Percentiles rank a stretch among this genome's conserved stretches.
These are phyloP conservation scores for Neoaliturus tenellus DNA, from an alignment of 2,888 invertebrate species.

Conservation along the genomic window DNA sequence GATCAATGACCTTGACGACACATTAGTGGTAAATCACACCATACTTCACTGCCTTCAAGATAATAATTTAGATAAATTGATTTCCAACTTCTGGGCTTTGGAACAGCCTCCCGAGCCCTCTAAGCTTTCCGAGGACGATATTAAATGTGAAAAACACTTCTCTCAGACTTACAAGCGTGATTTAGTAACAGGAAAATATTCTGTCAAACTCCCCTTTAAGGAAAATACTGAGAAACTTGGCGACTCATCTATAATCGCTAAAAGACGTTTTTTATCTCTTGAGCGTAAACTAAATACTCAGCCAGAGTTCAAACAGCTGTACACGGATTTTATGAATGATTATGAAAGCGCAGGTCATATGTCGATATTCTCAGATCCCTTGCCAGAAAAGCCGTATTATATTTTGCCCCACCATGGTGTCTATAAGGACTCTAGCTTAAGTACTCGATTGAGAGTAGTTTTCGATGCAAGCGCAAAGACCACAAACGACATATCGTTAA, in stretches of 20 bases:
- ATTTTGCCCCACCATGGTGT: constrained; percentile 8
- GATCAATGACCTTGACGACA: neutral
- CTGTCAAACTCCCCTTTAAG: neutral
- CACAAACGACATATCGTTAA: neutral
- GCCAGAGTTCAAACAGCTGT: neutral
- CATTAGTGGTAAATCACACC: constrained; percentile 19
- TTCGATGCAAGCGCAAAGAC: neutral
- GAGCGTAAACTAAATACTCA: neutral
- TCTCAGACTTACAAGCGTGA: neutral
- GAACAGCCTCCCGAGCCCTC: constrained; percentile 1
- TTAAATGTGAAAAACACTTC: neutral
- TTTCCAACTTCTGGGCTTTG: too few species aligned
- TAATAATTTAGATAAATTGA: too few species aligned
- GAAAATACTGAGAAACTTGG: neutral
- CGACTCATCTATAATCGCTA: neutral
- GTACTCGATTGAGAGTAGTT: neutral
- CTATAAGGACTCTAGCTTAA: neutral
- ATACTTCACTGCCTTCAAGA: neutral
- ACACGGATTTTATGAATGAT: neutral
- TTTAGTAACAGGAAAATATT: neutral
- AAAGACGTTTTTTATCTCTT: constrained; percentile 3
- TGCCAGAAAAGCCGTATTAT: neutral
- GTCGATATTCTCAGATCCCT: neutral
- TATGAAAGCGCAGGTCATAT: constrained; percentile 12
- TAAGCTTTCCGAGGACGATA: neutral